Percentiles rank a stretch among this genome's conserved stretches.
Conservation (phyloP, 1,140 invertebrate species). For the Drosophila serrata region DNA sequence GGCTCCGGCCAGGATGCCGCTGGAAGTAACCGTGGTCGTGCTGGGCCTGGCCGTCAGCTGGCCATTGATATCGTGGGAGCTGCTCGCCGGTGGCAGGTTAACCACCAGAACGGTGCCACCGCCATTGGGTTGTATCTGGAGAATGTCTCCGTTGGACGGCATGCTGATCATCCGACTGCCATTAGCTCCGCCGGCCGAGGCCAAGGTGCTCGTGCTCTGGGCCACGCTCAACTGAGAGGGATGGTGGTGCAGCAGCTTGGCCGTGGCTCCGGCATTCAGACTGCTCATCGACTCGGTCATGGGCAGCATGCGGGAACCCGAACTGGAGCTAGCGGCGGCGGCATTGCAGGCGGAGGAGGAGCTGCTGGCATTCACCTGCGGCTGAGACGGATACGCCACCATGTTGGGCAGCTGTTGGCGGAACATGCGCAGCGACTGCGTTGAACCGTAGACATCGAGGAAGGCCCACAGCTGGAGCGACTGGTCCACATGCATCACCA, state of each 20-base stretch:
- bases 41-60: conserved; percentile 49
- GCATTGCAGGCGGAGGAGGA: conserved; percentile 28
- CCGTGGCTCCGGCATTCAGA: conserved; percentile 84
- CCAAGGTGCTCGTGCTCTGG: conserved; percentile 68
- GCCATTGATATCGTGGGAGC: conserved; percentile 70
- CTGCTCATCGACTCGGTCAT: conserved; percentile 86
- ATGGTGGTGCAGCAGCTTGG: conserved; percentile 78
- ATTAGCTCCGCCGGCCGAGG: conserved; percentile 75
- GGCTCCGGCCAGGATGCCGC: conserved; percentile 81
- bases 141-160: conserved; percentile 86
- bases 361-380: conserved; percentile 59
- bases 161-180: conserved; percentile 85
- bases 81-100: conserved; percentile 90
- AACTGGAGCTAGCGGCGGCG: conserved; percentile 13
- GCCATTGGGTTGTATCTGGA: conserved; percentile 88
- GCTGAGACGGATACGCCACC: conserved; percentile 79
- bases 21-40: conserved; percentile 55
- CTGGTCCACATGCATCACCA: conserved; percentile 98
- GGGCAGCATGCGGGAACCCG: conserved; percentile 63
- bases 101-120: conserved; percentile 92
- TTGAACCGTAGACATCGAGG: conserved; percentile 98
- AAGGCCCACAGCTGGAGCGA: conserved; percentile 96
- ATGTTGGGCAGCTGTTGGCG: conserved; percentile 83
- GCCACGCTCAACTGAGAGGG: conserved; percentile 68
- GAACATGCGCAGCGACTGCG: conserved; percentile 92